Evolutionary conservation across 2,888 invertebrate genomes (phyloP).

Genomic region (Cheilosia impressa): DNA sequence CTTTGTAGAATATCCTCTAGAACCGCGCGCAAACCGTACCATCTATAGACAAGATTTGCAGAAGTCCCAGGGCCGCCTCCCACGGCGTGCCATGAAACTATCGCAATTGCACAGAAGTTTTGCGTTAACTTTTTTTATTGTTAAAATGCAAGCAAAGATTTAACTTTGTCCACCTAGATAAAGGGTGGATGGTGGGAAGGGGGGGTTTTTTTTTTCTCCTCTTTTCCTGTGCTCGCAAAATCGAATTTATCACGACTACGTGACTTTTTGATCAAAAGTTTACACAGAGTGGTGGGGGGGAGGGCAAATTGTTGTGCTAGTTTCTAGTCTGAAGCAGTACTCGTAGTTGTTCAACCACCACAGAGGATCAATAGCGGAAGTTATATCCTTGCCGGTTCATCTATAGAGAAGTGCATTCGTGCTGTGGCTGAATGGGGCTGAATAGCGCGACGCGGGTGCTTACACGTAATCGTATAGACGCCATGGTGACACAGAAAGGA

Average conservation of each 20-base stretch:
- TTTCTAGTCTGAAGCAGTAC: conserved; percentile 45
- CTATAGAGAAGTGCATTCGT: conserved; percentile 51
- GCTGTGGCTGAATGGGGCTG: conserved; percentile 29
- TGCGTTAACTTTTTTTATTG: conserved; percentile 40
- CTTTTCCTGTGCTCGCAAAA: conserved; percentile 46
- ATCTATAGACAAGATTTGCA: not conserved
- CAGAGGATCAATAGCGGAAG: conserved; percentile 63
- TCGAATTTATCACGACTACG: conserved; percentile 74
- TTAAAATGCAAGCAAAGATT: conserved; percentile 36
- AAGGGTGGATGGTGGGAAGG: conserved; percentile 7
- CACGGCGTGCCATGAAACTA: conserved; percentile 21
- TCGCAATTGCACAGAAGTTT: conserved; percentile 39
- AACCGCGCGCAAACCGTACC: not conserved
- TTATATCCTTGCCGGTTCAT: conserved; percentile 68
- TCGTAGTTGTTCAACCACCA: conserved; percentile 36
- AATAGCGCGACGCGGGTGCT: conserved; percentile 21
- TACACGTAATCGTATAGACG: conserved; percentile 26
- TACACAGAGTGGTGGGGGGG: not conserved
- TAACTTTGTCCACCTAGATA: conserved; percentile 43
- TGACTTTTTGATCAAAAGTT: conserved; percentile 69
- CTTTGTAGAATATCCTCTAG: not conserved
- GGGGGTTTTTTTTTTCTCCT: conserved; percentile 15
- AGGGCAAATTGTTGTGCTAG: conserved; percentile 62
- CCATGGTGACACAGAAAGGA: conserved; percentile 46
- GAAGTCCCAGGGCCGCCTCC: not conserved